Base-by-base conservation (phyloP, 2,888 invertebrate genomes). In the Polydrusus tereticollis region DNA sequence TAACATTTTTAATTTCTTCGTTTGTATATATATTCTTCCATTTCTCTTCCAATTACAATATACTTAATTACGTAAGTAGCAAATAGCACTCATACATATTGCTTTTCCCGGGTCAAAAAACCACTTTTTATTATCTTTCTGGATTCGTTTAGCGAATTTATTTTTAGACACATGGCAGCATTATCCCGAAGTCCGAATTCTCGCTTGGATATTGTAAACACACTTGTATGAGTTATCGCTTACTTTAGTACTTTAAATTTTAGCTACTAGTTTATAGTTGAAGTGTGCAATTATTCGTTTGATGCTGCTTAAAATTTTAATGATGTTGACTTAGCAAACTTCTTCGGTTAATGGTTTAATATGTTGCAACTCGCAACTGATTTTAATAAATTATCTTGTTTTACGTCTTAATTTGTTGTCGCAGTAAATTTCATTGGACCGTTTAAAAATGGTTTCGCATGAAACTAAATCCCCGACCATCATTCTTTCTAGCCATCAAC, bases 51-150 rank as follows among this genome's bases (percentile, higher is more conserved):
- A 55, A 29, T 55, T 8, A 55, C 52, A 29, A 55, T 55, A 52
- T 41, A 18, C 18, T 6, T 41, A 12, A 47, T 52, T 52, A 55
- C 29, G 23, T 29, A 29, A 55, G 18, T 29, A 16, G 16, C 52
- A 16, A n/a, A n/a, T n/a, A n/a, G n/a, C 29, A 29, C 4, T 29
- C 16, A 16, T 55, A 55, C 29, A 43, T 43, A 43, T 45, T 29
- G 26, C n/a, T 60, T 75, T 78, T 78, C 77, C 77, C 76, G 77
- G 78, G 77, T 77, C 77, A 77, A 78, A 77, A 78, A 77, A 78
- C 77, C 74, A 58, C 75, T 77, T 75, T 75, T 77, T 77, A 73
- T 68, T 62, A 29, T 72, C 69, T 76, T 52, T 74, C 75, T 73
- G 76, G 73, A 72, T 78, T 72, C 73, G 14, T 16, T 41, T 45